Evolutionary conservation across 35 echinoderm and acorn worm genomes (phyloP).

Genomic region (Acanthaster planci): DNA sequence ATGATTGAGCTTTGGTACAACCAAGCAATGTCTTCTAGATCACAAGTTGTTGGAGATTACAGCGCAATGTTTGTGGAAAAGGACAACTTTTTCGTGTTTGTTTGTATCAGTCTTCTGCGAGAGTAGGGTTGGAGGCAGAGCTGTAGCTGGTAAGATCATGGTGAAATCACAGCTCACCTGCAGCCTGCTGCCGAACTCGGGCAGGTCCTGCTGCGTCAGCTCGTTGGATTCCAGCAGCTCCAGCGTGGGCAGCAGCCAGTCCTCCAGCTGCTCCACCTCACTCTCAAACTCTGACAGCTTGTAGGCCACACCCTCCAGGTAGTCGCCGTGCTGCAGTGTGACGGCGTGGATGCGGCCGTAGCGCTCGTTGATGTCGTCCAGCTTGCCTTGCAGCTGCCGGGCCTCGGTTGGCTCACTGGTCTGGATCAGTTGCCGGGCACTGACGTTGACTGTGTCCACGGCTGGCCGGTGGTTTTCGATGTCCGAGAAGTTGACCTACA

Average conservation of each 20-base stretch:
- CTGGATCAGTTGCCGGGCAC: conserved; percentile 65
- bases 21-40: no score
- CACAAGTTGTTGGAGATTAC: no score
- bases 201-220: conserved; percentile 61
- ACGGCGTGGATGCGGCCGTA: conserved; percentile 46
- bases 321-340: conserved; percentile 61
- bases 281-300: conserved; percentile 81
- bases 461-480: conserved; percentile 87
- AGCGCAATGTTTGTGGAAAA: no score
- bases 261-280: conserved; percentile 91
- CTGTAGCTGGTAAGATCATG: no score
- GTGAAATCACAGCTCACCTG: conserved; percentile 32
- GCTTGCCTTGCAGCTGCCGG: conserved; percentile 70
- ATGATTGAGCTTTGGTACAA: no score
- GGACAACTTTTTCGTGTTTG: no score
- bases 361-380: conserved; percentile 68
- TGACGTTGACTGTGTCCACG: conserved; percentile 67
- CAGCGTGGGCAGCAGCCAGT: conserved; percentile 85
- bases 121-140: no score
- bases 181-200: conserved; percentile 64
- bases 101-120: no score
- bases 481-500: conserved; percentile 75
- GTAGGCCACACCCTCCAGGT: conserved; percentile 62
- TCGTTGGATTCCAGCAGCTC: conserved; percentile 83
- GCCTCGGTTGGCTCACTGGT: conserved; percentile 82